phyloP scores from a whole-genome alignment of 2,113 vertebrate genomes.

The Periophthalmodon schlosseri region DNA sequence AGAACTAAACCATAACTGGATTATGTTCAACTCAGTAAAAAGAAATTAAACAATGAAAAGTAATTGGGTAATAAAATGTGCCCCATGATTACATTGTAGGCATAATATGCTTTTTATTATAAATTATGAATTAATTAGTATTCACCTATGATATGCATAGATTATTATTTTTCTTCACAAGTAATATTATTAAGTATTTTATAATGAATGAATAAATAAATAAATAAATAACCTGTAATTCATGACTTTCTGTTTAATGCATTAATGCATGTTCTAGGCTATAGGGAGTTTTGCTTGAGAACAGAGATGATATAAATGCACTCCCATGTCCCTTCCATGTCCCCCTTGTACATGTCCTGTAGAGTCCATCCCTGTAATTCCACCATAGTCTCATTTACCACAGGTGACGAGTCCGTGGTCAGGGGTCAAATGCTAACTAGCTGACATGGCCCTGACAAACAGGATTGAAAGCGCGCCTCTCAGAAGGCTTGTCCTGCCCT shows the following conservation, averaged over 20 bases:
- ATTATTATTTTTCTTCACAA: not conserved
- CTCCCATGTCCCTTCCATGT: not conserved
- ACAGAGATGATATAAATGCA: not conserved
- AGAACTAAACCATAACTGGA: too few relatives aligned
- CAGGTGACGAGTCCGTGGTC: conserved; percentile 38
- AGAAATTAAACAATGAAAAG: too few relatives aligned
- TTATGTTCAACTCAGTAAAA: too few relatives aligned
- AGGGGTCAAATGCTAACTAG: conserved; percentile 35
- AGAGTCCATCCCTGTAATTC: not conserved
- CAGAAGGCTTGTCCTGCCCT: conserved; percentile 19
- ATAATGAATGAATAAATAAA: too few relatives aligned
- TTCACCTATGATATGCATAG: not conserved
- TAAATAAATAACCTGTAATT: not conserved
- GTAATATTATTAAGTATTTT: not conserved
- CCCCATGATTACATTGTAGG: too few relatives aligned
- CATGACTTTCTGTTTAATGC: not conserved
- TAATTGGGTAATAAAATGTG: too few relatives aligned
- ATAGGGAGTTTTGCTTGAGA: not conserved
- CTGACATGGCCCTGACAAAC: conserved; percentile 32
- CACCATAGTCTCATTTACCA: conserved; percentile 38
- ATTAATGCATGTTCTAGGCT: not conserved
- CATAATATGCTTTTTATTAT: too few relatives aligned
- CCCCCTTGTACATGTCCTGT: conserved; percentile 5
- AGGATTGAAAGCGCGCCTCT: conserved; percentile 41
- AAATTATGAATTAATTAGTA: not conserved